Evolutionary conservation across 2,888 invertebrate species (phyloP).

Genomic region (Acanthacorydalis orientalis): DNA sequence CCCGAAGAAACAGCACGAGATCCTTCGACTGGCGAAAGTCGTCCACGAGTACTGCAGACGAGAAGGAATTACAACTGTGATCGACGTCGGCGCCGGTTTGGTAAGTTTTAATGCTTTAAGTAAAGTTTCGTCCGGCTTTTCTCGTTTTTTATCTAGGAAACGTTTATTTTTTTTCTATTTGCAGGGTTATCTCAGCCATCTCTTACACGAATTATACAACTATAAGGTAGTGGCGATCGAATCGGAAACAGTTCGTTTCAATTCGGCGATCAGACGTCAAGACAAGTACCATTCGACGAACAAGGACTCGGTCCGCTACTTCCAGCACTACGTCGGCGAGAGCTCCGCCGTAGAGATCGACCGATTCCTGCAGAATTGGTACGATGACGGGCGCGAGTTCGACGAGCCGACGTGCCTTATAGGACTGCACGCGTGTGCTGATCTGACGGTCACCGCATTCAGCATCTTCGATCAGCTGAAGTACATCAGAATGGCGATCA

Average conservation of each 20-base stretch:
- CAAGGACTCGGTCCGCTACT: slow-evolving; percentile 35
- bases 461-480: slow-evolving; percentile 42
- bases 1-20: slow-evolving; percentile 55
- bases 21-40: slow-evolving; percentile 38
- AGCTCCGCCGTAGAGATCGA: slow-evolving; percentile 31
- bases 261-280: slow-evolving; percentile 39
- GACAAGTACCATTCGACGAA: slow-evolving; percentile 34
- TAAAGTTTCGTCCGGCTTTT: too few species aligned
- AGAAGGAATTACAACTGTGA: slow-evolving; percentile 31
- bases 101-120: slow-evolving; percentile 32
- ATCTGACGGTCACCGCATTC: slow-evolving; percentile 50
- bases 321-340: slow-evolving; percentile 35
- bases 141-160: neutral
- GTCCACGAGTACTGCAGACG: slow-evolving; percentile 32
- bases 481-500: slow-evolving; percentile 35
- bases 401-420: slow-evolving; percentile 25
- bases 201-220: slow-evolving; percentile 37
- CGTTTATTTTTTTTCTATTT: slow-evolving; percentile 13
- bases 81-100: slow-evolving; percentile 62
- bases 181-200: slow-evolving; percentile 57
- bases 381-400: slow-evolving; percentile 11
- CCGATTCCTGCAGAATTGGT: slow-evolving; percentile 23
- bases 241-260: slow-evolving; percentile 35
- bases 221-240: slow-evolving; percentile 52
- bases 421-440: slow-evolving; percentile 66